These are phyloP conservation scores for Brachirus orientalis DNA, from an alignment of 2,113 vertebrate genomes.

Conservation along the genomic window DNA sequence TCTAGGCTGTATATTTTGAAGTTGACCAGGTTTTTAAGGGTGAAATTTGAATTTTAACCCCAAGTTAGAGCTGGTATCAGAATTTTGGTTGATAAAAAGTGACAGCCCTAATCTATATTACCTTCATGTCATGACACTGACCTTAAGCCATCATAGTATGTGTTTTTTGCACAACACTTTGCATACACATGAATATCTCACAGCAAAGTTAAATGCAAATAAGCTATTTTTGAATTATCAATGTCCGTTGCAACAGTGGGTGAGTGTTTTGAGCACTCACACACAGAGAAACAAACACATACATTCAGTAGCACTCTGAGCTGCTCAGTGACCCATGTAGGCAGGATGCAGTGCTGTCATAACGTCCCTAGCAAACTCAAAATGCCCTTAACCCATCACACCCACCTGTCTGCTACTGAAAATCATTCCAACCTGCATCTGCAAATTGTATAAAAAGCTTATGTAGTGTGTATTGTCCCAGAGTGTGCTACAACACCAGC, in stretches of 20 bases:
- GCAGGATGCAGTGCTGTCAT: slow-evolving; percentile 58
- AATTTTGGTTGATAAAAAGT: too few relatives aligned
- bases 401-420: slow-evolving; percentile 59
- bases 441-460: slow-evolving; percentile 24
- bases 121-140: too few relatives aligned
- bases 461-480: slow-evolving; percentile 18
- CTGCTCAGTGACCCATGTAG: slow-evolving; percentile 55
- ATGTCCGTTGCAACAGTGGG: background rate
- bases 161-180: background rate
- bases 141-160: too few relatives aligned
- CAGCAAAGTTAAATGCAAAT: slow-evolving; percentile 4
- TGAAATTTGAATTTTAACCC: too few relatives aligned
- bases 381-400: slow-evolving; percentile 11
- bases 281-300: slow-evolving; percentile 18
- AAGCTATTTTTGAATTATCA: background rate
- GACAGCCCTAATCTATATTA: too few relatives aligned
- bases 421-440: slow-evolving; percentile 33
- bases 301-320: slow-evolving; percentile 1
- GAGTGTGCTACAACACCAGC: slow-evolving; percentile 8
- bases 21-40: too few relatives aligned
- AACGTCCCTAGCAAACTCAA: slow-evolving; percentile 35
- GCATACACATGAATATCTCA: background rate
- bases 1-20: too few relatives aligned
- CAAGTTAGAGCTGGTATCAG: too few relatives aligned
- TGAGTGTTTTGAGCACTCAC: background rate